Conservation (phyloP, 2,797 vertebrate species). For the Enteromius radiatus region DNA sequence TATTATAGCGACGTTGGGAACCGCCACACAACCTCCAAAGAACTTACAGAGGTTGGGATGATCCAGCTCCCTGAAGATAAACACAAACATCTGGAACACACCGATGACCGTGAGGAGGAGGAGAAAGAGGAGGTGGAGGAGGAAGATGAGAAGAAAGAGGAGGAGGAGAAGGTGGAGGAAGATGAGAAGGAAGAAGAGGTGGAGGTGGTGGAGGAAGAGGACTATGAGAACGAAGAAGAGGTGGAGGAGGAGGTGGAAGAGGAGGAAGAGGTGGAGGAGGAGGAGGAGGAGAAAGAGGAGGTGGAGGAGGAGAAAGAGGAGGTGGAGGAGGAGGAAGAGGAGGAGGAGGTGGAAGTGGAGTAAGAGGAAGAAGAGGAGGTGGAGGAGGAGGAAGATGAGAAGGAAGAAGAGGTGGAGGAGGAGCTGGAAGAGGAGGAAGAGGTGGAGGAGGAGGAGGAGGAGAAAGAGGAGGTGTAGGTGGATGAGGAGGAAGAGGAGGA, state of each 20-base stretch:
- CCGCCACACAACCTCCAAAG: constrained; percentile 82
- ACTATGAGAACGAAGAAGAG: too few species aligned
- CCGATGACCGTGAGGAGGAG: background rate
- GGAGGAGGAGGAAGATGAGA: too few species aligned
- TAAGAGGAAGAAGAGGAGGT: too few species aligned
- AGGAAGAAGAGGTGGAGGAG: background rate
- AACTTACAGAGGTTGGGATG: constrained; percentile 90
- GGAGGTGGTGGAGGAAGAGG: background rate
- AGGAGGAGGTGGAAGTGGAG: too few species aligned
- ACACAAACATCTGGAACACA: background rate
- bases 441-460: too few species aligned
- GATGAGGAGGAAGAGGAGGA: background rate
- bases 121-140: background rate
- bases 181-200: background rate
- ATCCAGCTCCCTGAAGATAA: constrained; percentile 81
- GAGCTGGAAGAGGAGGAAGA: background rate
- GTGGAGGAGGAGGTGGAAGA: background rate
- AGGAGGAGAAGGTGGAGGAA: background rate
- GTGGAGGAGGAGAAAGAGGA: background rate
- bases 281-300: background rate
- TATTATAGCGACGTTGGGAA: constrained; percentile 83
- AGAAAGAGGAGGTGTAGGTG: too few species aligned
- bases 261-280: background rate
- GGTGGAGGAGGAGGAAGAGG: background rate
- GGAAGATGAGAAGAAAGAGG: too few species aligned